Evolutionary conservation across 2,113 vertebrate species (phyloP).

Genomic region (Himantopus leucocephalus): DNA sequence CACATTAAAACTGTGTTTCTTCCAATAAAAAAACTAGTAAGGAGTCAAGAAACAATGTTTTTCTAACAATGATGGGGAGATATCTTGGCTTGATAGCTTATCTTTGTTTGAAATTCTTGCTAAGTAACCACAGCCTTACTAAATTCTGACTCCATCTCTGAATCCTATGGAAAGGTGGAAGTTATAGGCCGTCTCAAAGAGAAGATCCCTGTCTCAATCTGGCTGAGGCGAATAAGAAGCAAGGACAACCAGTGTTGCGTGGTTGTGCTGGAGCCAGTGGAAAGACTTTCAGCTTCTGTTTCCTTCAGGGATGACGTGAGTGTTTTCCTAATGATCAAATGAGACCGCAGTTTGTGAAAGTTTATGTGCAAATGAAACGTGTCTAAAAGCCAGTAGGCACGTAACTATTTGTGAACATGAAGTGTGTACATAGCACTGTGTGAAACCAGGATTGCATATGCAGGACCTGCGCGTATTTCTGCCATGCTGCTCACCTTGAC

Average conservation of each 20-base stretch:
- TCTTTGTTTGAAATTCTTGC: not conserved
- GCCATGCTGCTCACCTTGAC: fast-evolving
- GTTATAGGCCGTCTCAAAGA: constrained; percentile 68
- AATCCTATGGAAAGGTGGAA: constrained; percentile 77
- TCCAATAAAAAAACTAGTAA: not conserved
- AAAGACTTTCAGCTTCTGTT: constrained; percentile 82
- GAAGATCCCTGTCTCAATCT: constrained; percentile 83
- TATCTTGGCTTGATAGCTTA: not conserved
- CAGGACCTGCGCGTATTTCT: not conserved
- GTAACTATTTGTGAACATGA: not conserved
- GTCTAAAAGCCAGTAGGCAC: not conserved
- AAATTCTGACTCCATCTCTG: not conserved
- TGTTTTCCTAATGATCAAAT: not conserved
- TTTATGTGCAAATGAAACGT: not conserved
- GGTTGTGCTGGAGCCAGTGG: constrained; percentile 85
- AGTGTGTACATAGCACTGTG: not conserved
- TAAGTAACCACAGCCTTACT: not conserved
- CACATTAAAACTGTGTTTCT: not conserved
- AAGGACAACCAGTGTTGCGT: constrained; percentile 66
- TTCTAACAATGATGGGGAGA: not conserved
- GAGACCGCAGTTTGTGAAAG: not conserved
- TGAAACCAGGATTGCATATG: not conserved
- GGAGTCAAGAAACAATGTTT: not conserved
- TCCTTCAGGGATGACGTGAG: constrained; percentile 83
- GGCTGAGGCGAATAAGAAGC: constrained; percentile 70